These are phyloP conservation scores for Labia minor DNA, from an alignment of 2,888 invertebrate species.

Conservation along the genomic window DNA sequence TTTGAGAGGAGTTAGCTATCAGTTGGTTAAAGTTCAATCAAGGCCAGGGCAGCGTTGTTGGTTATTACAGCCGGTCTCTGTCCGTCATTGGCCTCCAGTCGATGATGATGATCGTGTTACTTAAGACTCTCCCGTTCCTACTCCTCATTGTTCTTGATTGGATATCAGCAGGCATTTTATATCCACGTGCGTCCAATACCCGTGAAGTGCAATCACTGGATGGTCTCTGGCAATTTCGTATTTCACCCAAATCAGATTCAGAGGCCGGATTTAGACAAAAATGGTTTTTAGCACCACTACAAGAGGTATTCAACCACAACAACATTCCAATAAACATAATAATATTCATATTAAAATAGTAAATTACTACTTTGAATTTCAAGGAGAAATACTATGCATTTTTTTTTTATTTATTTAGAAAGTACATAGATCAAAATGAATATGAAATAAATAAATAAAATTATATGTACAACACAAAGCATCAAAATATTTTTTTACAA, in stretches of 20 bases:
- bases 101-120: neutral
- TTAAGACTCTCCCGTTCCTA: neutral
- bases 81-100: neutral
- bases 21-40: conserved; percentile 3
- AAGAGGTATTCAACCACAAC: conserved; percentile 25
- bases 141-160: neutral
- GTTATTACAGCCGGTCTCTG: neutral
- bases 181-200: conserved; percentile 27
- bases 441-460: too few relatives aligned
- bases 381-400: too few relatives aligned
- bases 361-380: neutral
- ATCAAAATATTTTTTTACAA: too few relatives aligned
- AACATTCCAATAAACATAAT: neutral
- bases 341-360: neutral
- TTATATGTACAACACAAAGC: too few relatives aligned
- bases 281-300: conserved; percentile 28
- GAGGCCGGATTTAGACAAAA: conserved; percentile 28
- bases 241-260: conserved; percentile 23
- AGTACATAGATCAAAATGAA: too few relatives aligned
- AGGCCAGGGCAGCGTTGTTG: neutral
- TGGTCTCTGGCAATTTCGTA: conserved; percentile 30
- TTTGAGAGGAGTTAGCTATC: neutral
- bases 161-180: conserved; percentile 23
- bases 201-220: conserved; percentile 28
- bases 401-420: too few relatives aligned